Evolutionary conservation across 2,888 invertebrate species (phyloP), one percentile per base, ranked within the genome.

Genomic region (Luffia ferchaultella): DNA sequence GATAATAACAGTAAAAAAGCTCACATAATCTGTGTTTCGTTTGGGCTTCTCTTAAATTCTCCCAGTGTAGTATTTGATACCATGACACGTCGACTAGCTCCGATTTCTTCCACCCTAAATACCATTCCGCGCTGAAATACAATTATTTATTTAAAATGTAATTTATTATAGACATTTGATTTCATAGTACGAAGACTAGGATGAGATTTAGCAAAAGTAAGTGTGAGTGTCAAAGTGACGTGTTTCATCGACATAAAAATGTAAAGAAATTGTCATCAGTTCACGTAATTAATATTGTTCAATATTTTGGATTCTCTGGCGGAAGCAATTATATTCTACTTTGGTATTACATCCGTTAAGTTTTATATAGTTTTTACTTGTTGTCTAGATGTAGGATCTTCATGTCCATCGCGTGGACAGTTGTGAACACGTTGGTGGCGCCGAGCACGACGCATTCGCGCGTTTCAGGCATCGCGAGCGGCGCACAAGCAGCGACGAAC

Each of bases 381-480:
- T 91, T 89, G 75, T 97, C 97, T 62, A 97, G 89, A 76, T 97
- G 96, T 62, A 96, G 89, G 80, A 96, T 96, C 82, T 95, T 95
- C 97, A 98, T 97, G 82, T 98, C 98, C 91, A 97, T 93, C 56
- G 94, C 92, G 73, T 98, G 98, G 61, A 97, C 93, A 52, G 97
- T 93, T 65, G 96, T 96, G 86, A 98, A 98, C 57, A 98, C 95
- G 82, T 95, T 95, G 64, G 98, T 98, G 72, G 97, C 97, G 63
- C 98, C 97, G 79, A 96, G 96, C 56, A 97, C 94, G 58, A 96
- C 95, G 84, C 95, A 95, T 80, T 95, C 95, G 58, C 97, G 88
- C 51, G 97, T 97, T 85, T 98, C 98, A 1, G 98, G 98, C 90
- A 97, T 96, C 61, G 97, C 97, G 50, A 98, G 92, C 45, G 98